These are phyloP conservation scores for Ceramica pisi DNA, from an alignment of 2,888 invertebrate species.

Conservation along the genomic window DNA sequence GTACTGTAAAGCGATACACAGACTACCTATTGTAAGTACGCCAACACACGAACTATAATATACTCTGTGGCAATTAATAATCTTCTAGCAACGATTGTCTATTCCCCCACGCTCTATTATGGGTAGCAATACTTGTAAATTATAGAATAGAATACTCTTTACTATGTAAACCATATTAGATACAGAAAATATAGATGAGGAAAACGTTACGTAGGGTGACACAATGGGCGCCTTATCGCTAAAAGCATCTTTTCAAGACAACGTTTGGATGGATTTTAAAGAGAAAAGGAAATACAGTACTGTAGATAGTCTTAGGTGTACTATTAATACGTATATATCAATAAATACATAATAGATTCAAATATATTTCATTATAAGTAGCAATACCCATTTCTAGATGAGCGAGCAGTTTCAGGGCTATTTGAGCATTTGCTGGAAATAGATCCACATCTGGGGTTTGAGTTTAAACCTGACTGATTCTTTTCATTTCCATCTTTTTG, in stretches of 20 bases:
- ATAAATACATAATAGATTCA: too few relatives aligned
- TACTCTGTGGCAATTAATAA: constrained; percentile 56
- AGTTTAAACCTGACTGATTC: constrained; percentile 38
- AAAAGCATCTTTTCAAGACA: too few relatives aligned
- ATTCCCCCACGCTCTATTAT: constrained; percentile 22
- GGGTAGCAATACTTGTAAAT: background rate
- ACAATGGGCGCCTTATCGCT: too few relatives aligned
- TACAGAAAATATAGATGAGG: too few relatives aligned
- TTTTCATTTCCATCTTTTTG: constrained; percentile 35
- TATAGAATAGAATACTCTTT: too few relatives aligned
- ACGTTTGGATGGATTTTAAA: too few relatives aligned
- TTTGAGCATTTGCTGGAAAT: constrained; percentile 36
- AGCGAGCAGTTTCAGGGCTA: constrained; percentile 38
- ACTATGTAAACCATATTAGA: too few relatives aligned
- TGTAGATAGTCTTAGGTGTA: too few relatives aligned
- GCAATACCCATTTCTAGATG: constrained; percentile 31
- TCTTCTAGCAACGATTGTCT: constrained; percentile 32
- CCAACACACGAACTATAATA: constrained; percentile 22
- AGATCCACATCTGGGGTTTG: constrained; percentile 30
- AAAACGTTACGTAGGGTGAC: too few relatives aligned
- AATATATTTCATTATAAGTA: constrained; percentile 1
- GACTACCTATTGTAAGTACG: constrained; percentile 34
- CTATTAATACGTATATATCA: too few relatives aligned
- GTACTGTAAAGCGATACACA: constrained; percentile 59
- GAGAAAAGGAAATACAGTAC: too few relatives aligned